Evolutionary conservation across 1,140 invertebrate genomes (phyloP), one percentile per base, ranked within the genome.

Genomic region (Neodiprion pinetum): DNA sequence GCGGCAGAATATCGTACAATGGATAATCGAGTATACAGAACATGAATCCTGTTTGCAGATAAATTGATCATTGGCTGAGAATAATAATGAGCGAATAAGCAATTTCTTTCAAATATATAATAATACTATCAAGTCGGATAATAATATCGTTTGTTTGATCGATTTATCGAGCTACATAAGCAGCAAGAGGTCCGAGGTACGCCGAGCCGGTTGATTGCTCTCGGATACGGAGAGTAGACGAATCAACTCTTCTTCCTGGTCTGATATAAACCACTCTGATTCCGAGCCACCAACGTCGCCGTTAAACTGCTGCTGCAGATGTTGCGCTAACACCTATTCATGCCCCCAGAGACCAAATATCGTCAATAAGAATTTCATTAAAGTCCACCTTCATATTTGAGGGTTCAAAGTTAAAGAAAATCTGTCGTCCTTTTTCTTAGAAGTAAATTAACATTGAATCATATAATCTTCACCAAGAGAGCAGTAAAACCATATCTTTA

Each of bases 231-330:
- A 86, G 80, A 93, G 90, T 79, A 93, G 89, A 80, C 93, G 93
- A 80, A 95, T 91, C 71, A 96, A 89, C 87, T 95, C 94, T 78
- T 95, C 94, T 86, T 96, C 94, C 88, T 95, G 93, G 86, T 95
- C 94, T 49, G 94, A 95, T 79, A 93, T 91, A 86, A 93, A 92
- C 90, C 94, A 93, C 84, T 95, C 93, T 28, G 91, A 93, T 84
- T 94, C 93, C 48, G 93, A 93, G 83, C 92, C 93, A 76, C 85
- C 84, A 73, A 88, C 84, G 85, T 87, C 84, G 74, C 81, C 83
- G 73, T 85, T 78, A 75, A 88, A 85, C 78, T 86, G 86, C 78
- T 86, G 85, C 77, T 86, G 84, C 78, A 88, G 80, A 77, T 87
- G 86, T 74, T 79, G 84, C 79, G 87, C 84, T 84, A 88, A 85